These are phyloP conservation scores for Molothrus ater DNA, from an alignment of 2,797 vertebrate genomes.

Conservation along the genomic window DNA sequence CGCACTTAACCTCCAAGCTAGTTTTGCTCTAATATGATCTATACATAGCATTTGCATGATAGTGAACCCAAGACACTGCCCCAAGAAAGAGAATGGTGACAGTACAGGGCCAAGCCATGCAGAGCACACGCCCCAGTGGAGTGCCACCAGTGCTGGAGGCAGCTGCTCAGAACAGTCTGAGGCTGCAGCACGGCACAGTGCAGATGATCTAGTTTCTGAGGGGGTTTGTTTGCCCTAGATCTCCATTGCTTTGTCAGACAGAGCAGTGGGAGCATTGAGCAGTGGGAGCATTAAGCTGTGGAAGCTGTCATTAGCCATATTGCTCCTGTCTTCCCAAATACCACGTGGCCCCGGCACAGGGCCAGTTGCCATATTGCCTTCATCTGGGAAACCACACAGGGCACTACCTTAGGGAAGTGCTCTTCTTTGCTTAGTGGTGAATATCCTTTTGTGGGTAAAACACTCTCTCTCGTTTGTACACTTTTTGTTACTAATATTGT, in stretches of 20 bases:
- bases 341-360: rapidly evolving
- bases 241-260: neutral
- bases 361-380: neutral
- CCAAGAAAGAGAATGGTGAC: neutral
- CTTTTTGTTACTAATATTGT: neutral
- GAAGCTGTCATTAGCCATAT: neutral
- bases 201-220: neutral
- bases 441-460: neutral
- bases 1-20: neutral
- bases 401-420: neutral
- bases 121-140: neutral
- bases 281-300: neutral
- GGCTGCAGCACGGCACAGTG: neutral
- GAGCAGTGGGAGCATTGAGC: neutral
- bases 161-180: neutral
- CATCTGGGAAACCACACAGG: neutral
- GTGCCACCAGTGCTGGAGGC: neutral
- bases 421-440: neutral
- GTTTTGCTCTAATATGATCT: neutral
- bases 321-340: neutral
- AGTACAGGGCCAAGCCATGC: neutral
- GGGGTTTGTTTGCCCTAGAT: neutral
- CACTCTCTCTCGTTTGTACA: neutral
- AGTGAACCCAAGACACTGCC: rapidly evolving
- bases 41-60: neutral